phyloP scores from a whole-genome alignment of 2,113 vertebrate species.

The Amphiprion percula region DNA sequence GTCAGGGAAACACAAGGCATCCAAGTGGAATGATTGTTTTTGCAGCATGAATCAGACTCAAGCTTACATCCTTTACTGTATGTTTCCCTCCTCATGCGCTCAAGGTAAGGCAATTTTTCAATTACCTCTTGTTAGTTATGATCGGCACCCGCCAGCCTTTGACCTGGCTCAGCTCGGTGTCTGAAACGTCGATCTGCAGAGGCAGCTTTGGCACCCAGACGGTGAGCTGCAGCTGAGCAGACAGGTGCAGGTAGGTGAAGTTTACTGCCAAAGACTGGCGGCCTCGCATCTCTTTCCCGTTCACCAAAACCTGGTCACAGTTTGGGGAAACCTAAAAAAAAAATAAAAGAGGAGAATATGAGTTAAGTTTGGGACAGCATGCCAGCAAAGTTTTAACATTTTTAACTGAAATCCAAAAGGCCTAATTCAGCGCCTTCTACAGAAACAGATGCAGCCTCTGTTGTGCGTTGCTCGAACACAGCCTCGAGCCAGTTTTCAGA shows the following conservation, averaged over 20 bases:
- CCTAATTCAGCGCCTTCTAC: not conserved
- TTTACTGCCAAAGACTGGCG: constrained; percentile 90
- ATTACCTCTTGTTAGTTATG: constrained; percentile 90
- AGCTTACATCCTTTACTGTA: not conserved
- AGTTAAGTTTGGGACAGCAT: not conserved
- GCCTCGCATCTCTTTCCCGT: constrained; percentile 96
- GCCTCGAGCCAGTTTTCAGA: constrained; percentile 30
- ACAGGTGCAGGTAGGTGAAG: constrained; percentile 95
- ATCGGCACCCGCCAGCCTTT: constrained; percentile 98
- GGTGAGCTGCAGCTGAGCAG: constrained; percentile 89
- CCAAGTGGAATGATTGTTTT: not conserved
- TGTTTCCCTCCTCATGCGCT: not conserved
- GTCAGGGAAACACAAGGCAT: not conserved
- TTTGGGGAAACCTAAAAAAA: constrained; percentile 88
- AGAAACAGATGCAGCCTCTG: constrained; percentile 18
- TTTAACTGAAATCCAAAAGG: constrained; percentile 8
- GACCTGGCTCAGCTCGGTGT: constrained; percentile 96
- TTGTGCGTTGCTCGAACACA: constrained; percentile 8
- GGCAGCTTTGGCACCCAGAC: constrained; percentile 95
- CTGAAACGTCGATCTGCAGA: constrained; percentile 95
- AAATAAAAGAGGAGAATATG: too few relatives aligned
- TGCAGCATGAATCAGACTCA: constrained; percentile 3
- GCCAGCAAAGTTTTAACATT: not conserved
- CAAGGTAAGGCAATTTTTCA: not conserved
- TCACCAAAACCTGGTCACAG: constrained; percentile 93